Conservation (phyloP, 2,113 vertebrate genomes). For the Baryphthengus martii region DNA sequence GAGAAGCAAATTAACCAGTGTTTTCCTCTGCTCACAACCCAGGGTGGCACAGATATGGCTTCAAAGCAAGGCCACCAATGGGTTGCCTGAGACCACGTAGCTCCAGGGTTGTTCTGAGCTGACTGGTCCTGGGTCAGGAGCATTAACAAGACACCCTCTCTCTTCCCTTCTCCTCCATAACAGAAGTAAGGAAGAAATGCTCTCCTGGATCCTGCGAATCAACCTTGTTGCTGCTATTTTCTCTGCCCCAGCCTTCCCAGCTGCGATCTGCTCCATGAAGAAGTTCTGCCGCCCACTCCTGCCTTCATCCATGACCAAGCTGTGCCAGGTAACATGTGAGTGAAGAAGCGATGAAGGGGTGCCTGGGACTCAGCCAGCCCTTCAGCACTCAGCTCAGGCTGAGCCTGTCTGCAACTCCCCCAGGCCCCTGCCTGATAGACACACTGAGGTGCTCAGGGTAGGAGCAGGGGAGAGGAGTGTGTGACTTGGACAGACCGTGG, state of each 20-base stretch:
- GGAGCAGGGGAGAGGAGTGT: not conserved
- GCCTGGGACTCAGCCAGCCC: not conserved
- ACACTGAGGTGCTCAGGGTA: not conserved
- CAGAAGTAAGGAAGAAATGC: slow-evolving; percentile 96
- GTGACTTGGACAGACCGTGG: not conserved
- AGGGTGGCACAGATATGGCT: not conserved
- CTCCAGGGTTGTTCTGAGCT: not conserved
- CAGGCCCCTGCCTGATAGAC: not conserved
- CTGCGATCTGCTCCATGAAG: slow-evolving; percentile 96
- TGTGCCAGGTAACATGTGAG: slow-evolving; percentile 73
- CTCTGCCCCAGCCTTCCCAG: slow-evolving; percentile 94
- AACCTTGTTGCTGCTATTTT: slow-evolving; percentile 95
- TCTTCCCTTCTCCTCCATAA: not conserved
- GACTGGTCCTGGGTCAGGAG: not conserved
- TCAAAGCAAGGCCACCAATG: not conserved
- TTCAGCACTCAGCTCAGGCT: not conserved
- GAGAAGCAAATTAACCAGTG: not conserved
- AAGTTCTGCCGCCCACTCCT: slow-evolving; percentile 93
- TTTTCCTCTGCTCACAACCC: not conserved
- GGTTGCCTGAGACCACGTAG: not conserved
- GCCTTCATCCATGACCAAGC: slow-evolving; percentile 85
- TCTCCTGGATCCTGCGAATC: slow-evolving; percentile 95
- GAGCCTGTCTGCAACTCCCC: not conserved
- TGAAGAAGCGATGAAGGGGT: not conserved
- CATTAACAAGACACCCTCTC: not conserved